A percentile compares a stretch with the other conserved stretches of the same genome.
Evolutionary conservation across 2,113 vertebrate species (phyloP).

Genomic region (Capreolus pygargus): DNA sequence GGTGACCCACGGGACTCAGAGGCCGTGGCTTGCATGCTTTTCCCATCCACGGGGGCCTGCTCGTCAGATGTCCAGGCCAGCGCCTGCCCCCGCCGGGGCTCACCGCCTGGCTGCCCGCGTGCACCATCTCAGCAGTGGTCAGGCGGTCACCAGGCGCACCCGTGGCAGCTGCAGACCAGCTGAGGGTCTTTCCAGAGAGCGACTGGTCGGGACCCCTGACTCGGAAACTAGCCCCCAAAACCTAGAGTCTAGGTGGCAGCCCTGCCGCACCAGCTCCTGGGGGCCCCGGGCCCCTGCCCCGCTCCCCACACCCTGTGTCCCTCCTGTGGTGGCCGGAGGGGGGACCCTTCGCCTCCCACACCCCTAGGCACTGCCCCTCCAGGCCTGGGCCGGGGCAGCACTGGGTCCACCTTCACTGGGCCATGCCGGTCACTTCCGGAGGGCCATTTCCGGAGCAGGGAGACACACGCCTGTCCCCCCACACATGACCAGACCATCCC

Average conservation of each 20-base stretch:
- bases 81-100: accelerated
- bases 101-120: accelerated
- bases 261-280: not conserved
- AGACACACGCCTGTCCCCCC: not conserved
- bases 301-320: not conserved
- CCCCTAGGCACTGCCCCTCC: not conserved
- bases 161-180: not conserved
- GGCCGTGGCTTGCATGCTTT: not conserved
- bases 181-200: not conserved
- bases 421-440: not conserved
- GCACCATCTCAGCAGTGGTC: not conserved
- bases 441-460: accelerated
- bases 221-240: not conserved
- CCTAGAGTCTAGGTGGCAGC: not conserved
- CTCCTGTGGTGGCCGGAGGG: not conserved
- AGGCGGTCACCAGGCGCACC: not conserved
- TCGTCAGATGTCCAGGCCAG: not conserved
- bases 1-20: not conserved
- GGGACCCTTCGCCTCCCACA: accelerated
- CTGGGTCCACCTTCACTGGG: not conserved
- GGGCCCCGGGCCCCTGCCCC: not conserved
- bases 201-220: accelerated
- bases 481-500: not conserved
- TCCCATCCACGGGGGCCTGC: accelerated
- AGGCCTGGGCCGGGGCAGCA: not conserved